Base-by-base conservation (phyloP, 2,113 vertebrate species). In the Manacus vitellinus region DNA sequence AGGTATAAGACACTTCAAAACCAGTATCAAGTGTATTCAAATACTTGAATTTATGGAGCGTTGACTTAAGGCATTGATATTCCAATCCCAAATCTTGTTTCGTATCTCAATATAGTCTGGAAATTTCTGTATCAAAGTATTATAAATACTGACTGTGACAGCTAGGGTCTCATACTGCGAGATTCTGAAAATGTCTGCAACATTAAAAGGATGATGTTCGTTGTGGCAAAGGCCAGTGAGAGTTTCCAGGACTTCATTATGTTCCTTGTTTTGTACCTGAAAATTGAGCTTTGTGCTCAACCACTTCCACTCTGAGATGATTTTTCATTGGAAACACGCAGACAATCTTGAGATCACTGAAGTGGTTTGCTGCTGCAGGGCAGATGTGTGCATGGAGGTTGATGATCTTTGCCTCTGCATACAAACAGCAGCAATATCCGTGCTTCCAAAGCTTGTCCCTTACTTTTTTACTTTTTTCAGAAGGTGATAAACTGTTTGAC, bases 41-140 rank as follows among this genome's bases (percentile, higher is more conserved):
- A 63, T 12, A 52, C 31, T 18, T 52, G 18, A 65, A 16, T 75
- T 71, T 49, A 27, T 2, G 1, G 30, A 44, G 9, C 0, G 0
- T 74, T 86, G 79, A 18, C 18, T 68, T 52, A 81, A 46, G 24
- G 46, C 20, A 7, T n/a, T 71, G 25, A 10, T 20, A 55, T 61
- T 68, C 24, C 33, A 68, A 6, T 49, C 41, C 24, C 1, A 2
- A 41, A 41, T 72, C n/a, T 44, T 76, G 6, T 37, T 85, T 73
- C 37, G 9, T 21, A 23, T 52, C 11, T 75, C 5, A 1, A 30
- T 74, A 44, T 61, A 44, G 21, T 47, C 28, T 79, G 54, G n/a
- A 65, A 72, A 37, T 39, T 39, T 61, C 37, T 84, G 2, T 52
- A 35, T 71, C 23, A 25, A 43, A 79, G 10, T 47, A 54, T n/a